These are phyloP conservation scores for Nothocercus julius DNA, from an alignment of 2,113 vertebrate species.

Conservation along the genomic window DNA sequence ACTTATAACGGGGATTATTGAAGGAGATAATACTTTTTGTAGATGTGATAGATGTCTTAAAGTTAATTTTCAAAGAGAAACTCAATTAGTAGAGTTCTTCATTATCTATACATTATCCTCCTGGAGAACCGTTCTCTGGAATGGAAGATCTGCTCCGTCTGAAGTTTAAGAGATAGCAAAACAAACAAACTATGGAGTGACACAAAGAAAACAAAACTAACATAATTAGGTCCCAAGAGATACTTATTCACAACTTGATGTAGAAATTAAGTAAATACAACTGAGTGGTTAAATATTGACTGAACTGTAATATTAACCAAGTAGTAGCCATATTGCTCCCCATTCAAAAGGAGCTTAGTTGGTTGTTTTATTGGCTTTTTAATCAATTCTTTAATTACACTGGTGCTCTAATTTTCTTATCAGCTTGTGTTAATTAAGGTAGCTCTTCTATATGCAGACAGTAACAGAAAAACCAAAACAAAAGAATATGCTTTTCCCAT, in stretches of 20 bases:
- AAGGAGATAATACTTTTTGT: not conserved
- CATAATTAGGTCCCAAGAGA: constrained; percentile 43
- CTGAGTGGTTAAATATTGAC: constrained; percentile 61
- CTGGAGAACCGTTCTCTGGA: not conserved
- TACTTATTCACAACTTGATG: not conserved
- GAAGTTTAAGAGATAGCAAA: constrained; percentile 17
- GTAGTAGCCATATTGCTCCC: constrained; percentile 39
- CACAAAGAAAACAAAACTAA: constrained; percentile 20
- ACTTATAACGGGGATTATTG: not conserved
- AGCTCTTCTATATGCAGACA: constrained; percentile 19
- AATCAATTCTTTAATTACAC: constrained; percentile 70
- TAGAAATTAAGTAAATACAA: constrained; percentile 52
- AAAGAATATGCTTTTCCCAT: not conserved
- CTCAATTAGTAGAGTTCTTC: not conserved
- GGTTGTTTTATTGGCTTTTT: constrained; percentile 54
- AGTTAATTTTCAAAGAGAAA: not conserved
- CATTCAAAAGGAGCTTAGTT: constrained; percentile 37
- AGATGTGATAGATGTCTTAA: not conserved
- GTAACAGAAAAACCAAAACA: constrained; percentile 20
- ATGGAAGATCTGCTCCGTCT: not conserved
- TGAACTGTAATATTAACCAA: constrained; percentile 62
- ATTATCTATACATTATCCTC: not conserved
- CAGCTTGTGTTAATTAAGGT: constrained; percentile 63
- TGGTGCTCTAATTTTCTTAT: constrained; percentile 58
- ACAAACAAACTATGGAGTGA: not conserved